Evolutionary conservation across 92 coral and sea anemone genomes (phyloP).

Genomic region (Meandrina meandrites): DNA sequence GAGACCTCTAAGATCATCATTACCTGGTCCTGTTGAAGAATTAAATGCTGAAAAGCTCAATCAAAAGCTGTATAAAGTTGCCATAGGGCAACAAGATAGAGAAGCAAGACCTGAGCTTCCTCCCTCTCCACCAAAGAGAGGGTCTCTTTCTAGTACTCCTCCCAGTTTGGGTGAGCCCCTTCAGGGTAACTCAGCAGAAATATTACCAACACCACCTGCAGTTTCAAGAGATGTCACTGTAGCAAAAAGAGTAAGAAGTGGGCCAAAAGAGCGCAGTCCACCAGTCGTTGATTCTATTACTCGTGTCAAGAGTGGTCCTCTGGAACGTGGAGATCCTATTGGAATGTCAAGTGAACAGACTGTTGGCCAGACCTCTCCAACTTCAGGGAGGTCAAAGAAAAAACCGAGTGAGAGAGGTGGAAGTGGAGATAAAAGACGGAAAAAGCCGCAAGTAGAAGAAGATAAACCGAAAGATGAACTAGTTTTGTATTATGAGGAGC

Average conservation of each 20-base stretch:
- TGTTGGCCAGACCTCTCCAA: constrained; percentile 39
- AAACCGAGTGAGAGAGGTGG: constrained; percentile 59
- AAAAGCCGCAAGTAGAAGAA: constrained; percentile 46
- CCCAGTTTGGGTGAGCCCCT: constrained; percentile 37
- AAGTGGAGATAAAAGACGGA: constrained; percentile 74
- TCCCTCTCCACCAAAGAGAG: constrained; percentile 74
- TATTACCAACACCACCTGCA: constrained; percentile 73
- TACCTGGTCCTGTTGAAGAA: constrained; percentile 59
- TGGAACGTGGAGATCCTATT: constrained; percentile 34
- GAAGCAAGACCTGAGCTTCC: constrained; percentile 41
- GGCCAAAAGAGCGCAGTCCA: constrained; percentile 82
- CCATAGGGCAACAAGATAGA: constrained; percentile 45
- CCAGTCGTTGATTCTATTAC: constrained; percentile 52
- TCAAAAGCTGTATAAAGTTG: constrained; percentile 43
- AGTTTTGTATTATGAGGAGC: constrained; percentile 71
- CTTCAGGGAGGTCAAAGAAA: constrained; percentile 31
- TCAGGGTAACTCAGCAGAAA: constrained; percentile 71
- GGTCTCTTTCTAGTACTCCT: constrained; percentile 60
- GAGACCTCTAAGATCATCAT: constrained; percentile 64
- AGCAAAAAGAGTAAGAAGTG: constrained; percentile 87
- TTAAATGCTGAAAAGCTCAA: constrained; percentile 37
- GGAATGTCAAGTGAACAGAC: constrained; percentile 25
- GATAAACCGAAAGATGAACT: constrained; percentile 77
- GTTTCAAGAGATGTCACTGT: constrained; percentile 47
- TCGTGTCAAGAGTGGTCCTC: constrained; percentile 64